Evolutionary conservation across 2,113 vertebrate genomes (phyloP), one percentile per base, ranked within the genome.

Genomic region (Tyto alba): DNA sequence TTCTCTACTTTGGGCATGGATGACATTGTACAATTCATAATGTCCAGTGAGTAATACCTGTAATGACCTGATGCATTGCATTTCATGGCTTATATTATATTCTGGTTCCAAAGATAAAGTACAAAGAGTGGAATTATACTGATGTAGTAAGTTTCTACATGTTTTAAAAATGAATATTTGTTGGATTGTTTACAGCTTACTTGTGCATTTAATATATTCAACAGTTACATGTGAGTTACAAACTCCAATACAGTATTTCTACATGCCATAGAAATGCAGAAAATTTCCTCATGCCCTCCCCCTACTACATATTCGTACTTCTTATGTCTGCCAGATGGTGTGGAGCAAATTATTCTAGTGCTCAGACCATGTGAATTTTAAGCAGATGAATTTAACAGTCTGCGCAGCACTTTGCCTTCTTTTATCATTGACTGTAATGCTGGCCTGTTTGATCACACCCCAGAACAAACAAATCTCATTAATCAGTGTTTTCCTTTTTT

Each of bases 331-430:
- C 97, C 97, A 98, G 97, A 97, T 98, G 98, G 97, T 67, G 56
- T 91, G 95, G 79, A 97, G 93, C 88, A 96, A 97, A 97, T 98
- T 97, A 97, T 97, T 97, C 95, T 73, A 93, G 97, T 89, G 91
- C 77, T 96, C 89, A 87, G 93, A 94, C 90, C 89, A 81, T 89
- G 92, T 95, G 98, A 96, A 86, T 98, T 97, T 98, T 97, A 97
- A 97, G 95, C 95, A 97, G 97, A 96, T 97, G 95, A 98, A 92
- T 91, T 27, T 73, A 95, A 88, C 77, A 56, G 72, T 60, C 34
- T 62, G 73, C 2, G 0, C 77, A 83, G 93, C 66, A 85, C 87
- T 96, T 88, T 41, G 69, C 93, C 64, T 86, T 86, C 76, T 96
- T 96, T 95, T 96, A 85, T 92, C 86, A 45, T 45, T 85, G 93